phyloP scores from a whole-genome alignment of 2,113 vertebrate genomes.

The Rhea pennata region DNA sequence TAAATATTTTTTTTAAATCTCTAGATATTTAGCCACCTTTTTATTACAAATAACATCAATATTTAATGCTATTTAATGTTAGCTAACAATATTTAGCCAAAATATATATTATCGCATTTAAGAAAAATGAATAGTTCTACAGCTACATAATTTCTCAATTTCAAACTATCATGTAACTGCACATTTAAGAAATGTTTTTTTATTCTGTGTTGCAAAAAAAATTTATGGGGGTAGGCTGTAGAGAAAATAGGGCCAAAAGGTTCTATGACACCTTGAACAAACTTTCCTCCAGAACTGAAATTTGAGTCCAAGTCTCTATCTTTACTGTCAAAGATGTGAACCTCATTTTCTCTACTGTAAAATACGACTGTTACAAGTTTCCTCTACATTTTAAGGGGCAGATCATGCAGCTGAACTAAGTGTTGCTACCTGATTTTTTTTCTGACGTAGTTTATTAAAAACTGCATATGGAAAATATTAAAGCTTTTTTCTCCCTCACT shows the following conservation, averaged over 20 bases:
- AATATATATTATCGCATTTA: neutral
- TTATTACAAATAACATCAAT: neutral
- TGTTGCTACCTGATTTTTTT: neutral
- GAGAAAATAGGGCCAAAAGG: accelerated
- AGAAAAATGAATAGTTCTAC: neutral
- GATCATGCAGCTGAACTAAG: neutral
- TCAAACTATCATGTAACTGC: neutral
- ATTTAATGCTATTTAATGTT: neutral
- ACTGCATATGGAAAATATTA: neutral
- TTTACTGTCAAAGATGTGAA: neutral
- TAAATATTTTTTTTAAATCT: too few species aligned
- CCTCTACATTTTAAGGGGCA: neutral
- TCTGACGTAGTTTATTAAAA: neutral
- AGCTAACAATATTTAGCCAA: neutral
- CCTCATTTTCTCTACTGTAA: neutral
- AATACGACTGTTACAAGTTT: neutral
- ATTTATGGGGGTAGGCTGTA: neutral
- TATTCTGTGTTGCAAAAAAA: neutral
- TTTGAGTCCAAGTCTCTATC: neutral
- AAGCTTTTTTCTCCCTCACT: neutral
- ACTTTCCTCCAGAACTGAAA: neutral
- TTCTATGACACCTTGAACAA: neutral
- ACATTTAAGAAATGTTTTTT: neutral
- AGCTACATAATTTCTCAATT: neutral
- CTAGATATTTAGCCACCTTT: neutral